Conservation (phyloP, 2,797 vertebrate genomes). For the Furcifer pardalis region DNA sequence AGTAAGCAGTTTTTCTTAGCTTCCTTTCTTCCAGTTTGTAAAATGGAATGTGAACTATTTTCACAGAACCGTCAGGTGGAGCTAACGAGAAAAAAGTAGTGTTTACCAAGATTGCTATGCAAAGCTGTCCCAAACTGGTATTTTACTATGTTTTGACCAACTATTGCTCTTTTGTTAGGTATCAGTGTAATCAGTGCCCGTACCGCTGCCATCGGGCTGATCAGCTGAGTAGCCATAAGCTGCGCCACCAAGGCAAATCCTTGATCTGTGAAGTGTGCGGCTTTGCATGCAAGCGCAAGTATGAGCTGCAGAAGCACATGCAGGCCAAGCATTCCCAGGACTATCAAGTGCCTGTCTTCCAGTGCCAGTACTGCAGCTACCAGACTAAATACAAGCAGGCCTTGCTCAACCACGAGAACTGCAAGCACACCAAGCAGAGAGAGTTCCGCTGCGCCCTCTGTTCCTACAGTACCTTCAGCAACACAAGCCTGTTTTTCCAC, state of each 20-base stretch:
- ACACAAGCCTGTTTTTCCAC: constrained; percentile 94
- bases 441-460: constrained; percentile 93
- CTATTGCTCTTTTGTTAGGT: constrained; percentile 75
- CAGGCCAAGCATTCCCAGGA: constrained; percentile 85
- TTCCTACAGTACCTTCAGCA: constrained; percentile 90
- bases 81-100: too few relatives aligned
- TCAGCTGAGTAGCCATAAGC: constrained; percentile 96
- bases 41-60: not conserved
- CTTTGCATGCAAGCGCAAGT: constrained; percentile 94
- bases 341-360: constrained; percentile 76
- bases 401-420: constrained; percentile 94
- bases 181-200: constrained; percentile 92
- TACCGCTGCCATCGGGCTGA: constrained; percentile 96
- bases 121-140: not conserved
- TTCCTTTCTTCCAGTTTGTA: not conserved
- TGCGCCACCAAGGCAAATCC: constrained; percentile 93
- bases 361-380: constrained; percentile 93
- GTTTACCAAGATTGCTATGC: not conserved
- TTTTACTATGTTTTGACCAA: rapidly evolving
- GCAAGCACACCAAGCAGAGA: constrained; percentile 91
- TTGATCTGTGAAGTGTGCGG: constrained; percentile 96
- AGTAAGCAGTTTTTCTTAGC: not conserved
- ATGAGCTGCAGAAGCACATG: constrained; percentile 94
- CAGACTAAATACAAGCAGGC: constrained; percentile 91
- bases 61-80: not conserved